Base-by-base conservation (phyloP, 2,797 vertebrate genomes). In the Tapera naevia region DNA sequence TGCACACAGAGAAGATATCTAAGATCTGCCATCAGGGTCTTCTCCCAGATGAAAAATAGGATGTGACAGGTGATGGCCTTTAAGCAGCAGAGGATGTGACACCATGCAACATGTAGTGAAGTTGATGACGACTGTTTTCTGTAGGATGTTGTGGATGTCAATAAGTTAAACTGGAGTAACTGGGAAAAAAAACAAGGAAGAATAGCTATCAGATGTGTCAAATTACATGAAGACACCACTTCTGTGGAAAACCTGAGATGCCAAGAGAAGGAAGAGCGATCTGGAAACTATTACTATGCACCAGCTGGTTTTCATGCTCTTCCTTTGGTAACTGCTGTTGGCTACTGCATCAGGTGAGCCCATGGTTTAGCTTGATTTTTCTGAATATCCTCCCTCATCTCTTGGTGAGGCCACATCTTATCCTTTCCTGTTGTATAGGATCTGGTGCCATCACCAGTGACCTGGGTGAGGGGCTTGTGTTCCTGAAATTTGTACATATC, bases 81-180 rank as follows among this genome's bases (percentile, higher is more conserved):
- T 58, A 45, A n/a, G 14, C 0, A 45, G 32, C 0, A 11, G 43
- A 35, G 19, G 7, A 1, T 1, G 11, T 22, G 27, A 17, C 28
- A 10, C 17, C 11, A 7, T 27, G 25, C 28, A 51, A 50, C 23
- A 39, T 33, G 30, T 13, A 11, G 17, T 7, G n/a, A 32, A 21
- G 22, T 1, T 27, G 32, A 2, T 7, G 54, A 11, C 19, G 54
- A 11, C 19, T 70, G 41, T 33, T 35, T 28, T 62, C 72, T 72
- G 54, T 39, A 54, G 86, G 37, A 3, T 3, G 4, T 28, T 74
- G 54, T 18, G 33, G 46, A 6, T 39, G 32, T 21, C 73, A 74
- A 48, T 50, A 10, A 7, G 16, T 60, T 66, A 41, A 24, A 25
- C 16, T 24, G 19, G 69, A 73, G 21, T 11, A 25, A 27, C 7